phyloP scores from a whole-genome alignment of 1,140 invertebrate species.

The Lordiphosa stackelbergi region DNA sequence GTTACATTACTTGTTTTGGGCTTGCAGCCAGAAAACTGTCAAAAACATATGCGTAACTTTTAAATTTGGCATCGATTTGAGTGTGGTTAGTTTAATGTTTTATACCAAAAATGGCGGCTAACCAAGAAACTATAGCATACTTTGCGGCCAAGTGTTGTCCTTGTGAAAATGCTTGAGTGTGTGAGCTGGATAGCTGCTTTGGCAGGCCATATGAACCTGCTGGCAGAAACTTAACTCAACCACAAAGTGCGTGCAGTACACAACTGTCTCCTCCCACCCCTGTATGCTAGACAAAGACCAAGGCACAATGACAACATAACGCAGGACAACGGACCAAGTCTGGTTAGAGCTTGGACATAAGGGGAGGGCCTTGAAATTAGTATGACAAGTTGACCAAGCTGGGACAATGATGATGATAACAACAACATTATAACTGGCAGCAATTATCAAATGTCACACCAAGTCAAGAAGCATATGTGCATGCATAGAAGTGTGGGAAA shows the following conservation, averaged over 20 bases:
- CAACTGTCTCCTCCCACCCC: constrained; percentile 18
- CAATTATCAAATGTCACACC: constrained; percentile 38
- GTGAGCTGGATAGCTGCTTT: constrained; percentile 49
- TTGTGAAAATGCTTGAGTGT: neutral
- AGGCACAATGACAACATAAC: constrained; percentile 15
- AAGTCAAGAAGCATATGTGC: constrained; percentile 36
- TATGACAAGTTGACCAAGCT: constrained; percentile 62
- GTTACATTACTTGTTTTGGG: neutral
- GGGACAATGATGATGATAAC: constrained; percentile 14
- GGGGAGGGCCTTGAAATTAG: constrained; percentile 48
- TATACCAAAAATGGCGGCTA: constrained; percentile 29
- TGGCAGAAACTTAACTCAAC: constrained; percentile 16
- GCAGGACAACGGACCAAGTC: constrained; percentile 11
- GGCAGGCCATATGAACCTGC: constrained; percentile 34
- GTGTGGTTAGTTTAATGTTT: constrained; percentile 13
- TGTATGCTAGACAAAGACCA: constrained; percentile 14
- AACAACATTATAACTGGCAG: constrained; percentile 25
- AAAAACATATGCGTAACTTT: constrained; percentile 46
- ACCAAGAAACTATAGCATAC: constrained; percentile 47
- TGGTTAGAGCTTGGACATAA: constrained; percentile 4
- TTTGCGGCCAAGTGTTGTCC: constrained; percentile 56
- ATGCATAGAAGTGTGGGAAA: constrained; percentile 7
- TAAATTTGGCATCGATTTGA: constrained; percentile 45
- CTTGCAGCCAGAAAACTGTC: constrained; percentile 16
- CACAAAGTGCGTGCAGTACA: constrained; percentile 42